phyloP scores from a whole-genome alignment of 1,140 invertebrate genomes.

The Bicyclus anynana region DNA sequence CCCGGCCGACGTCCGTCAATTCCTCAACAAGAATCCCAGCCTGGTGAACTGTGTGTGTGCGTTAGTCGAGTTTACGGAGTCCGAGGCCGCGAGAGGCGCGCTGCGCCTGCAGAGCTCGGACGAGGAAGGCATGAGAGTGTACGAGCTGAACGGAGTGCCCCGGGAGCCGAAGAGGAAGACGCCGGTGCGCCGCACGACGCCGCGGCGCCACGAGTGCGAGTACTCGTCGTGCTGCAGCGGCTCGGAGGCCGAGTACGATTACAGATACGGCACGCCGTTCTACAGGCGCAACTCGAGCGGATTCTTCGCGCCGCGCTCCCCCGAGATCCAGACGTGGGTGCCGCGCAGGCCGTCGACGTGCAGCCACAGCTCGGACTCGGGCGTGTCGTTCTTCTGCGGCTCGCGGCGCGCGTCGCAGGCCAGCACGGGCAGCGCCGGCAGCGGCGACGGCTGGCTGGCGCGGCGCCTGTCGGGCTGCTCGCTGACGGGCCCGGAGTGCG shows the following conservation, averaged over 20 bases:
- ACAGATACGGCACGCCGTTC: slow-evolving; percentile 74
- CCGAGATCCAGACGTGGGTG: slow-evolving; percentile 81
- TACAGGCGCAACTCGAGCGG: slow-evolving; percentile 79
- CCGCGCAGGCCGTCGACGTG: slow-evolving; percentile 79
- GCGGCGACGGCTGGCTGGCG: slow-evolving; percentile 76
- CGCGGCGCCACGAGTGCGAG: slow-evolving; percentile 67
- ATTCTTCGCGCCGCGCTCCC: slow-evolving; percentile 75
- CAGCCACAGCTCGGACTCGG: slow-evolving; percentile 75
- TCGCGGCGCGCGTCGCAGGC: slow-evolving; percentile 78
- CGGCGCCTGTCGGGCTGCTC: slow-evolving; percentile 77
- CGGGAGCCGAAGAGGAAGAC: slow-evolving; percentile 78
- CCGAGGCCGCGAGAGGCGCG: slow-evolving; percentile 89
- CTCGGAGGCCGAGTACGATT: slow-evolving; percentile 82
- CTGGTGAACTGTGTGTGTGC: slow-evolving; percentile 90
- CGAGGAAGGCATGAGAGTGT: slow-evolving; percentile 75
- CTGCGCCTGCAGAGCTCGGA: slow-evolving; percentile 78
- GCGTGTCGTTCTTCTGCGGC: slow-evolving; percentile 78
- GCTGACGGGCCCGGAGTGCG: slow-evolving; percentile 76
- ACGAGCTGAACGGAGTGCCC: slow-evolving; percentile 79
- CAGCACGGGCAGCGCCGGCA: slow-evolving; percentile 78
- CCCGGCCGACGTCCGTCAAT: slow-evolving; percentile 92
- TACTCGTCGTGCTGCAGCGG: slow-evolving; percentile 82
- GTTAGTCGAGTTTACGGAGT: slow-evolving; percentile 92
- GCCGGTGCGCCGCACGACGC: slow-evolving; percentile 62
- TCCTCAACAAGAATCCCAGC: slow-evolving; percentile 93